Evolutionary conservation across 2,888 invertebrate genomes (phyloP), one percentile per base, ranked within the genome.

Genomic region (Sthenelais limicola): DNA sequence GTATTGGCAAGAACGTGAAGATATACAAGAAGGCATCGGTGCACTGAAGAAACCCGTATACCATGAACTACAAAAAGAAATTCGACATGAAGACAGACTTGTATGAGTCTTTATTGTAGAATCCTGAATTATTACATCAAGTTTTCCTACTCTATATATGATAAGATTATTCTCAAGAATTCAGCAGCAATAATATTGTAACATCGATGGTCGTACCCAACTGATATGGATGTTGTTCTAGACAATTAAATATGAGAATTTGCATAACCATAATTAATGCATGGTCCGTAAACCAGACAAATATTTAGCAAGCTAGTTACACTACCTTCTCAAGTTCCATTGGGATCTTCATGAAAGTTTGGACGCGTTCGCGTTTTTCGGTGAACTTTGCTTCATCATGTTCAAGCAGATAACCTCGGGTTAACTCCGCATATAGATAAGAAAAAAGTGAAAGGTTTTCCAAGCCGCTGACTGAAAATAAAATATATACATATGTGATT

Each of bases 21-120:
- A 98, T 93, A 90, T 96, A 98, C 70, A 98, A 90, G 88, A 99
- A 96, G 26, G 98, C 97, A 89, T 99, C 99, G 33, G 95, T 93
- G 89, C 98, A 98, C 89, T 92, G 89, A 80, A 90, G 86, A 77
- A 86, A 85, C 24, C 87, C 88, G 82, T 83, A 88, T 0, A 81
- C 76, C 74, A 86, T 82, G 73, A 88, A 88, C 86, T 87, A 81
- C 33, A 83, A 84, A 43, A 43, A 43, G n/a, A 15, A 43, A 43
- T 43, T 15, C 12, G 12, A 43, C 12, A 43, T 15, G n/a, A 43
- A 43, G n/a, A 43, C n/a, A 43, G 12, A 15, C n/a, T n/a, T n/a
- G n/a, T 43, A 43, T 15, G 12, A 15, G 47, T 43, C 47, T 15
- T 43, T 15, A 43, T 43, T 12, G 47, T 43, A 43, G 47, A 18